Percentiles rank a stretch among this genome's conserved stretches.
phyloP scores from a whole-genome alignment of 1,140 invertebrate genomes.

The Zelostemma sp. region DNA sequence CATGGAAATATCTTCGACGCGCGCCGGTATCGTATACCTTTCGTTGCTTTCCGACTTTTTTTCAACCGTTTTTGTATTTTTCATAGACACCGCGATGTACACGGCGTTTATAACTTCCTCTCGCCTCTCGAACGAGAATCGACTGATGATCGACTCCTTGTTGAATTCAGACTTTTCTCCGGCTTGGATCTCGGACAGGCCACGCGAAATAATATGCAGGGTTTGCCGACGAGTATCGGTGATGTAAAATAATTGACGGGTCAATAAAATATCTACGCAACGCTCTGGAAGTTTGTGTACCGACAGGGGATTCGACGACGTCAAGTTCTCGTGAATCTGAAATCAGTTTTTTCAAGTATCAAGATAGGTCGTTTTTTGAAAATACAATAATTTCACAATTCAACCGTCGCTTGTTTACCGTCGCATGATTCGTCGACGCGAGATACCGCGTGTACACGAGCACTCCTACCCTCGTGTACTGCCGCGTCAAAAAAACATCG shows the following conservation, averaged over 20 bases:
- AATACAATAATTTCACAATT: no score
- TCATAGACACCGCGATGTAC: constrained; percentile 65
- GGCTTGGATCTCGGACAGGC: constrained; percentile 73
- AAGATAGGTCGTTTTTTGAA: no score
- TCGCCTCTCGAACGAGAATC: constrained; percentile 71
- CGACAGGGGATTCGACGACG: constrained; percentile 76
- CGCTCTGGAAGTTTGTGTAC: constrained; percentile 77
- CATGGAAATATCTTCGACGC: constrained; percentile 70
- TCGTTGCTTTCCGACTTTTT: constrained; percentile 53
- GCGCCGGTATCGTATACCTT: constrained; percentile 63
- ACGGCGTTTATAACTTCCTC: constrained; percentile 68
- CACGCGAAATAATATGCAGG: constrained; percentile 74
- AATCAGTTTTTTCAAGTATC: constrained; percentile 52
- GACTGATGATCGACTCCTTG: constrained; percentile 68
- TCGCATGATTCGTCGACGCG: constrained; percentile 67
- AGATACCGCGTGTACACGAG: constrained; percentile 70
- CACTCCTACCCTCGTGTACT: constrained; percentile 66
- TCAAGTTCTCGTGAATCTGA: constrained; percentile 75
- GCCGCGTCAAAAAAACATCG: constrained; percentile 68
- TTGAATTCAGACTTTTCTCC: constrained; percentile 74
- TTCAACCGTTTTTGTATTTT: constrained; percentile 34
- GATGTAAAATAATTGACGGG: constrained; percentile 75
- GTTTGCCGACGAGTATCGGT: constrained; percentile 68
- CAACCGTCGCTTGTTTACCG: no score
- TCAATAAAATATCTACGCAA: constrained; percentile 72